Percentiles rank a stretch among this genome's conserved stretches.
Evolutionary conservation across 2,797 vertebrate species (phyloP).

Genomic region (Lates japonicus): DNA sequence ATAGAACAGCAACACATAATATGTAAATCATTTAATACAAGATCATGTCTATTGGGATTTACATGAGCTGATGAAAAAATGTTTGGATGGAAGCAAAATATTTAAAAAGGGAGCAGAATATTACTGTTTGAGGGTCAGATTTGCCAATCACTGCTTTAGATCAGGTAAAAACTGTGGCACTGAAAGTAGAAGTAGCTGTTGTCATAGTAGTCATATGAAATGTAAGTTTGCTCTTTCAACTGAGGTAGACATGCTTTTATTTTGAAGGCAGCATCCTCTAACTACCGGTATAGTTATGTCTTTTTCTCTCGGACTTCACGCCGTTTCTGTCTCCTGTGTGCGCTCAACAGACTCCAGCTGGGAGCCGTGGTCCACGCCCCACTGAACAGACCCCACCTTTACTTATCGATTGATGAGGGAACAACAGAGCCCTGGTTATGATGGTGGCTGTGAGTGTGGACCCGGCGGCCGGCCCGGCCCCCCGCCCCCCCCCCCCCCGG

Average conservation of each 20-base stretch:
- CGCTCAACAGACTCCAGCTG: constrained; percentile 81
- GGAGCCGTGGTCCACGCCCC: constrained; percentile 80
- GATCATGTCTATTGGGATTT: too few species aligned
- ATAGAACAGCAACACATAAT: too few species aligned
- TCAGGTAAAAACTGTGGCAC: background rate
- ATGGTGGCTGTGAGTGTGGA: constrained; percentile 38
- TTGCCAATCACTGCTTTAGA: too few species aligned
- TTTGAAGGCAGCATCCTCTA: constrained; percentile 34
- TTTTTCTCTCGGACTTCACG: constrained; percentile 25
- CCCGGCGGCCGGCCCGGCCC: too few species aligned
- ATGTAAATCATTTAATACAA: too few species aligned
- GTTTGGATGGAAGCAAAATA: too few species aligned
- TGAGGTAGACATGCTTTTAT: constrained; percentile 49
- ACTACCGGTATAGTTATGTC: background rate
- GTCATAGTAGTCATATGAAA: background rate
- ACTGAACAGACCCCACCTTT: constrained; percentile 72
- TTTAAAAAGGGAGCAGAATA: too few species aligned
- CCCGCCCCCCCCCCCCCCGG: too few species aligned
- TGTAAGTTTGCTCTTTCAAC: too few species aligned
- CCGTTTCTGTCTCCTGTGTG: constrained; percentile 38
- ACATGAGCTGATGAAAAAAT: too few species aligned
- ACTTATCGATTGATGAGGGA: constrained; percentile 74
- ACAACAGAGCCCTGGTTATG: constrained; percentile 36
- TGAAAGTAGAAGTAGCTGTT: background rate
- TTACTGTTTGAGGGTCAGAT: too few species aligned